Percentiles rank a stretch among this genome's conserved stretches.
Evolutionary conservation across 2,888 invertebrate species (phyloP).

Genomic region (Pyrocoelia pectoralis): DNA sequence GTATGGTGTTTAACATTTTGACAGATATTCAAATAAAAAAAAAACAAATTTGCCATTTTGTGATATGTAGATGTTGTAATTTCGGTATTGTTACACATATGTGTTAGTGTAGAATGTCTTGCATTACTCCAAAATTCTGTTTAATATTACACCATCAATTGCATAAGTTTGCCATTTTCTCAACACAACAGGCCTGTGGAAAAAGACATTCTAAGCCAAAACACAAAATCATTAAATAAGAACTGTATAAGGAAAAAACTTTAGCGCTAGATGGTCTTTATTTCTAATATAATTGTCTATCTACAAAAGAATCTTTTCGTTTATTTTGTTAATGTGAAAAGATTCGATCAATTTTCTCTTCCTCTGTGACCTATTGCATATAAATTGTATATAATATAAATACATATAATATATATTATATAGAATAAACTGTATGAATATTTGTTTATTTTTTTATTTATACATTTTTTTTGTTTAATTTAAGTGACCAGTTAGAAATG

Average conservation of each 20-base stretch:
- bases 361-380: conserved; percentile 23
- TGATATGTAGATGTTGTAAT: conserved; percentile 46
- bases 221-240: background rate
- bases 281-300: background rate
- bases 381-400: conserved; percentile 31
- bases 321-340: conserved; percentile 11
- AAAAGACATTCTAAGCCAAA: conserved; percentile 4
- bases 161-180: background rate
- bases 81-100: conserved; percentile 49
- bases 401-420: conserved; percentile 12
- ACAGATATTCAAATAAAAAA: background rate
- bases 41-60: conserved; percentile 34
- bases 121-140: conserved; percentile 34
- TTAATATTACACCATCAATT: conserved; percentile 17
- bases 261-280: background rate
- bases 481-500: conserved; percentile 1
- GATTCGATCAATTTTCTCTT: conserved; percentile 25
- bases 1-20: background rate
- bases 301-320: conserved; percentile 16
- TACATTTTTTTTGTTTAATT: conserved; percentile 4
- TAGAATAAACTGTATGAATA: conserved; percentile 6
- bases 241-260: conserved; percentile 8
- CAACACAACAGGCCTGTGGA: background rate
- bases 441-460: conserved; percentile 1
- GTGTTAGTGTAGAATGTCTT: conserved; percentile 47